Percentiles rank a stretch among this genome's conserved stretches.
Evolutionary conservation across 2,888 invertebrate genomes (phyloP).

Genomic region (Stratiomys singularior): DNA sequence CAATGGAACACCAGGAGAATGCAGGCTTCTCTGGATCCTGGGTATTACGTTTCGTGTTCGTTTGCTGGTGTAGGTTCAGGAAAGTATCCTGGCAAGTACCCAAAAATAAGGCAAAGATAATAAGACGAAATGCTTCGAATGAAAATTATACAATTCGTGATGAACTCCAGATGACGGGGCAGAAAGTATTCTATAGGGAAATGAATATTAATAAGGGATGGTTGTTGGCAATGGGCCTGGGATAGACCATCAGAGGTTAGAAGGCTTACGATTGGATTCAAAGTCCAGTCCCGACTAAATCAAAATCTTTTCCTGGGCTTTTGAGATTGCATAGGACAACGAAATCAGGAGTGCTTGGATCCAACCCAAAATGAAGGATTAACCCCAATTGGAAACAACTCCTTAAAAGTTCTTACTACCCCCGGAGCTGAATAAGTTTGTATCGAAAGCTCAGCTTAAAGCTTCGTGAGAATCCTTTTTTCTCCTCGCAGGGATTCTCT

Average conservation of each 20-base stretch:
- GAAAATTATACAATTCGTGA: conserved; percentile 11
- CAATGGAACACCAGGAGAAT: conserved; percentile 27
- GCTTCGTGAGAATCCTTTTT: not conserved
- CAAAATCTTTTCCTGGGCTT: not conserved
- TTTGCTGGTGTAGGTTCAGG: conserved; percentile 15
- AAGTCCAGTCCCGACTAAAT: conserved; percentile 8
- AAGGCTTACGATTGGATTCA: not conserved
- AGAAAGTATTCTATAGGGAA: not conserved
- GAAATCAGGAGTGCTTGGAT: conserved; percentile 13
- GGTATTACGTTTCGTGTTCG: conserved; percentile 18
- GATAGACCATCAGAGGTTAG: not conserved
- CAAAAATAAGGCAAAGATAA: conserved; percentile 22
- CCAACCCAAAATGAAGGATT: not conserved
- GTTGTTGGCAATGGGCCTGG: not conserved
- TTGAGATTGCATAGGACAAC: not conserved
- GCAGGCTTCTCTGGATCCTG: conserved; percentile 6
- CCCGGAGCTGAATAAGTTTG: not conserved
- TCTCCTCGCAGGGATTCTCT: not conserved
- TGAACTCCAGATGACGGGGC: conserved; percentile 13
- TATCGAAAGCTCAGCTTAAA: not conserved
- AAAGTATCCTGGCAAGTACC: conserved; percentile 26
- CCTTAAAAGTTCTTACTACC: not conserved
- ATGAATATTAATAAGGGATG: not conserved
- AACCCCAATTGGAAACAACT: too few relatives aligned
- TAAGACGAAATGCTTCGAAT: conserved; percentile 6